These are phyloP conservation scores for Albula goreensis DNA, from an alignment of 2,113 vertebrate genomes.

Conservation along the genomic window DNA sequence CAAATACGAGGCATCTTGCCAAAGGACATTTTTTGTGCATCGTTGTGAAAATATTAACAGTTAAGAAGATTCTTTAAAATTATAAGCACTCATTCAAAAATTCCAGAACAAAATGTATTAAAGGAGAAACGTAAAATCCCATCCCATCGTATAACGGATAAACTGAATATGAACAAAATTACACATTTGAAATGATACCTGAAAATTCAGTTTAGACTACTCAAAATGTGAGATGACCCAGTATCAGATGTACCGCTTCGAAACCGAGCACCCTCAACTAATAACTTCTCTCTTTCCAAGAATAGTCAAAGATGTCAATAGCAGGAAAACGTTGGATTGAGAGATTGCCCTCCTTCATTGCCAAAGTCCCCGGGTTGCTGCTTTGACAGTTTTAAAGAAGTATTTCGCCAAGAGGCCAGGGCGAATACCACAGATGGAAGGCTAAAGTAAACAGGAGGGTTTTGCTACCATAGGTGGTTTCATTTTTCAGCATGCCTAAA, in stretches of 20 bases:
- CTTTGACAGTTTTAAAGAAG: conserved; percentile 22
- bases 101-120: too few species aligned
- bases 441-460: conserved; percentile 12
- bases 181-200: background rate
- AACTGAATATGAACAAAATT: too few species aligned
- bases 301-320: conserved; percentile 69
- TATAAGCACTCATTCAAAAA: background rate
- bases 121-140: too few species aligned
- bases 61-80: background rate
- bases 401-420: background rate
- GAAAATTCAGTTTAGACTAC: background rate
- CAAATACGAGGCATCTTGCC: background rate
- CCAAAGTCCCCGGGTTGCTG: conserved; percentile 48
- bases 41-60: too few species aligned
- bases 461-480: background rate
- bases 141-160: too few species aligned
- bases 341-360: conserved; percentile 57
- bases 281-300: conserved; percentile 55
- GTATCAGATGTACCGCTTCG: background rate
- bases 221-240: background rate
- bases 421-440: background rate
- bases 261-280: conserved; percentile 6
- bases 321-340: conserved; percentile 61
- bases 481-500: background rate
- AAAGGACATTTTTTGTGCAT: background rate